phyloP scores from a whole-genome alignment of 2,797 vertebrate genomes.

The Enteromius argenteus region DNA sequence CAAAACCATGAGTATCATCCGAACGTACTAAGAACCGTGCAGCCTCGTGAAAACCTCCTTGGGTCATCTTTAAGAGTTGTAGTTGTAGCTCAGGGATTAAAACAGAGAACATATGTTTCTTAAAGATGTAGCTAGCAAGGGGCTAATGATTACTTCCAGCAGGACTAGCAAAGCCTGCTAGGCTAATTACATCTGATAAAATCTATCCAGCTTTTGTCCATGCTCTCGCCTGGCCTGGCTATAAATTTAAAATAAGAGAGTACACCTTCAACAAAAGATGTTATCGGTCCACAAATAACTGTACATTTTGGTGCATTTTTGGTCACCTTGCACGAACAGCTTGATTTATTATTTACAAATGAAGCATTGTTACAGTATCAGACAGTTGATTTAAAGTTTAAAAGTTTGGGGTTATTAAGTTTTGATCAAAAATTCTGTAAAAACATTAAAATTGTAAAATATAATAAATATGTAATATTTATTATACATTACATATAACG shows the following conservation, averaged over 20 bases:
- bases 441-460: background rate
- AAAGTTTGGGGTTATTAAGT: background rate
- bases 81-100: constrained; percentile 54
- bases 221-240: constrained; percentile 13
- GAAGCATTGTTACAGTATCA: background rate
- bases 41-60: constrained; percentile 19
- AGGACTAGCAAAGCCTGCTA: constrained; percentile 52
- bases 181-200: constrained; percentile 64
- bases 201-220: constrained; percentile 53
- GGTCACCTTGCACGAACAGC: background rate
- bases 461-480: too few relatives aligned
- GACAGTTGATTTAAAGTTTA: background rate
- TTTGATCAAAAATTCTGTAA: background rate
- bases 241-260: constrained; percentile 26
- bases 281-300: background rate
- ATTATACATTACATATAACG: too few relatives aligned
- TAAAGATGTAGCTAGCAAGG: constrained; percentile 57
- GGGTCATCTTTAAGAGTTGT: constrained; percentile 46
- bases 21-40: constrained; percentile 22
- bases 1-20: constrained; percentile 39
- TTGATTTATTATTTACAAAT: constrained; percentile 4
- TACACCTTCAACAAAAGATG: constrained; percentile 40
- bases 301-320: constrained; percentile 15
- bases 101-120: constrained; percentile 57
- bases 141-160: constrained; percentile 66